Evolutionary conservation across 2,888 invertebrate species (phyloP).

Genomic region (Aphelenchoides bicaudatus): DNA sequence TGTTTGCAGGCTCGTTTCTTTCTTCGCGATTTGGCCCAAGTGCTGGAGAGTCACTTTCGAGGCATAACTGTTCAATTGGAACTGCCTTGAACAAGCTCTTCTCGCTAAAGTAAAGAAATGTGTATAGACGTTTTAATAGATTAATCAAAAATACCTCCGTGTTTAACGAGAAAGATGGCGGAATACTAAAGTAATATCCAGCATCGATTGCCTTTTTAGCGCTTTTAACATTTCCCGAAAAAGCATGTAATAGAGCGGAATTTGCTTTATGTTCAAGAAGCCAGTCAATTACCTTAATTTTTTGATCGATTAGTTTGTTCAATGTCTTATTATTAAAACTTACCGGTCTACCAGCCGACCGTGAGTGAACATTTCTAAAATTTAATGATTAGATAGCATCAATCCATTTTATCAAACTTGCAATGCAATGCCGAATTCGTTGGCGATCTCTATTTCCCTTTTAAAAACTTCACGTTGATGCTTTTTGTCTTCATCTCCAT

Average conservation of each 20-base stretch:
- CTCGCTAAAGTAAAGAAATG: too few species aligned
- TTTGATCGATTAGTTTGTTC: too few species aligned
- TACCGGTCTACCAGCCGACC: slow-evolving; percentile 63
- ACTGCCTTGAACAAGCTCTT: slow-evolving; percentile 61
- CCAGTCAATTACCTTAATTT: slow-evolving; percentile 59
- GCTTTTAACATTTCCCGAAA: slow-evolving; percentile 62
- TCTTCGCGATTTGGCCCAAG: slow-evolving; percentile 61
- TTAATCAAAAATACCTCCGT: slow-evolving; percentile 25
- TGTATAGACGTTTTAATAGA: too few species aligned
- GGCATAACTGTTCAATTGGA: slow-evolving; percentile 62
- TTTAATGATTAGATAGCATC: slow-evolving; percentile 45
- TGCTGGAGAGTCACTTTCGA: slow-evolving; percentile 65
- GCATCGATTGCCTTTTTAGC: slow-evolving; percentile 61
- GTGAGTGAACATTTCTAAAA: slow-evolving; percentile 63
- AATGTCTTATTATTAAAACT: too few species aligned
- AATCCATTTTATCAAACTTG: slow-evolving; percentile 28
- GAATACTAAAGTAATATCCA: slow-evolving; percentile 63
- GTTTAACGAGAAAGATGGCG: slow-evolving; percentile 56
- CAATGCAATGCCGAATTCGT: slow-evolving; percentile 48
- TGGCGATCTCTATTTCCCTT: slow-evolving; percentile 59
- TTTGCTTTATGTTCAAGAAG: slow-evolving; percentile 60
- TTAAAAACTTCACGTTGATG: slow-evolving; percentile 61
- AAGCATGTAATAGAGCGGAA: slow-evolving; percentile 63
- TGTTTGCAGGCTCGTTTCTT: slow-evolving; percentile 37
- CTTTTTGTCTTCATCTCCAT: slow-evolving; percentile 60